These are phyloP conservation scores for Chaenogobius annularis DNA, from an alignment of 2,113 vertebrate genomes.

Conservation along the genomic window DNA sequence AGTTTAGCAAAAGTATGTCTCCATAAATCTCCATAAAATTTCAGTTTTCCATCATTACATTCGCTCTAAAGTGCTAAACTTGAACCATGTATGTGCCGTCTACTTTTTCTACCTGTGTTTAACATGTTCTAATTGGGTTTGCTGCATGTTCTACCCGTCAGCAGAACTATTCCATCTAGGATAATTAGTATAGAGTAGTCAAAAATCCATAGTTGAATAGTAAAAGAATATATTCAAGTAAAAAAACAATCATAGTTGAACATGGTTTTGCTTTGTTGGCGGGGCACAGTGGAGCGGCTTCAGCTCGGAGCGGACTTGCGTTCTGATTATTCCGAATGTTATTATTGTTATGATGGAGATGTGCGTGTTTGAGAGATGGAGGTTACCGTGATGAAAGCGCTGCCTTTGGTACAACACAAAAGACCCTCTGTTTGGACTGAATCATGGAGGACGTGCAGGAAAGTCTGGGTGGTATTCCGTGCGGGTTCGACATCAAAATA, in stretches of 20 bases:
- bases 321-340: slow-evolving; percentile 36
- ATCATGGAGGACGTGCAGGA: neutral
- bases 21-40: too few relatives aligned
- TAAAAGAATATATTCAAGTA: neutral
- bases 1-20: too few relatives aligned
- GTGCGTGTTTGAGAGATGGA: slow-evolving; percentile 25
- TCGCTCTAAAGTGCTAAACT: too few relatives aligned
- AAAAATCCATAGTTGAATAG: too few relatives aligned
- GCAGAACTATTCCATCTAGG: too few relatives aligned
- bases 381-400: slow-evolving; percentile 46
- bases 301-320: slow-evolving; percentile 1
- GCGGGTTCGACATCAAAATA: too few relatives aligned
- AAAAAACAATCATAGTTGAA: neutral
- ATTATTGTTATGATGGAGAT: slow-evolving; percentile 48
- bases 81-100: too few relatives aligned
- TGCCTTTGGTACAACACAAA: slow-evolving; percentile 22
- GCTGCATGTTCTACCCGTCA: too few relatives aligned
- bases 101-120: too few relatives aligned
- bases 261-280: neutral
- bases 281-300: neutral
- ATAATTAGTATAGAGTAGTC: too few relatives aligned
- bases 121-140: too few relatives aligned
- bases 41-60: too few relatives aligned
- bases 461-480: neutral
- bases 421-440: slow-evolving; percentile 12